These are phyloP conservation scores for Liparis tanakae DNA, from an alignment of 2,797 vertebrate genomes.

Conservation along the genomic window DNA sequence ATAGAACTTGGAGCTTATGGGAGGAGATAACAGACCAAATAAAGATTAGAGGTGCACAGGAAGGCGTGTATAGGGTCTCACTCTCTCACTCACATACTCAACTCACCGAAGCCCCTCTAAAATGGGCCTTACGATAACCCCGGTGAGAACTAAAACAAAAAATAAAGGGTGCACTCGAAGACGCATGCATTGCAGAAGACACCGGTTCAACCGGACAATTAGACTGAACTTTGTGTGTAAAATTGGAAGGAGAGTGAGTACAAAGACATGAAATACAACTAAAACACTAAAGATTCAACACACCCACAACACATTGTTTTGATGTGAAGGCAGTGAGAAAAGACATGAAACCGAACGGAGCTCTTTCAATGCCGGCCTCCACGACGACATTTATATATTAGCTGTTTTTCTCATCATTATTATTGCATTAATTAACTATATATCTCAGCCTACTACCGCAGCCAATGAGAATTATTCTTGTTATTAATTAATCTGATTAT, in stretches of 20 bases:
- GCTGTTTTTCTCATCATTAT: background rate
- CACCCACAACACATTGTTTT: background rate
- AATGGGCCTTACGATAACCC: background rate
- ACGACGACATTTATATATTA: background rate
- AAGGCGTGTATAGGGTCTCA: no score
- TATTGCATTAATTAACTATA: background rate
- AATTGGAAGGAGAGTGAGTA: background rate
- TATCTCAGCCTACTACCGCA: background rate
- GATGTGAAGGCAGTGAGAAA: background rate
- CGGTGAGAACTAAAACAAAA: background rate
- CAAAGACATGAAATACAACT: slow-evolving; percentile 1
- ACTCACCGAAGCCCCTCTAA: no score
- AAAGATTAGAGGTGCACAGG: no score
- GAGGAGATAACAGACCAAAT: no score
- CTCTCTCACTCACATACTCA: no score
- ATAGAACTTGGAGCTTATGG: no score
- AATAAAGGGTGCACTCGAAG: background rate
- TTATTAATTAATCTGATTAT: background rate
- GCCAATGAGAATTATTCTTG: background rate
- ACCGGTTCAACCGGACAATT: background rate
- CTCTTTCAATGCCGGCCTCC: background rate
- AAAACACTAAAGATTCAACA: background rate
- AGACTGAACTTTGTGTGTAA: background rate
- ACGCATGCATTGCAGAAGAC: background rate
- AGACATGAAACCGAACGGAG: background rate